Base-by-base conservation (phyloP, 2,797 vertebrate species). In the Falco columbarius region DNA sequence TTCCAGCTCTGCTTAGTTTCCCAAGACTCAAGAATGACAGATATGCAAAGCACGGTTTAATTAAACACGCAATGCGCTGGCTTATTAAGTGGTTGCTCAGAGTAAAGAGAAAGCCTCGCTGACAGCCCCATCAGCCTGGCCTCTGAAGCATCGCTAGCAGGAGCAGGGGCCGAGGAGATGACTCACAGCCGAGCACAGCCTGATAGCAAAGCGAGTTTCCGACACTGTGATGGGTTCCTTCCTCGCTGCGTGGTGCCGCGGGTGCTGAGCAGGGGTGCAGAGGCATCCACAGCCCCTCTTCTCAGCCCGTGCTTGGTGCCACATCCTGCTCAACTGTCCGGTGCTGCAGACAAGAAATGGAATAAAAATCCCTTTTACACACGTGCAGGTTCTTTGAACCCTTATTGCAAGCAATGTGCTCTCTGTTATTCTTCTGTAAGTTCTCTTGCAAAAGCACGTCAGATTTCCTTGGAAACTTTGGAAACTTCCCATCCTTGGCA, bases 51-150 rank as follows among this genome's bases (percentile, higher is more conserved):
- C 88, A 22, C 2, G 3, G 56, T 77, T 93, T 91, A 95, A 97
- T 95, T 91, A 94, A 91, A 20, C 63, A 59, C 4, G 3, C 26
- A 3, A 0, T 2, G 55, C 8, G 0, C 74, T 40, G 91, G 59
- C 94, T 96, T 79, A n/a, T 95, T 89, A 82, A 63, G 82, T 10
- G 71, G 44, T 34, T 85, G 62, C 89, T 87, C 7, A 6, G 61
- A 76, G 40, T n/a, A 15, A 71, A 95, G 82, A 1, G 9, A 38
- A 46, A 87, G 44, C 62, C 44, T 89, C 7, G 6, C 86, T 91
- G 94, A 73, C 93, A 95, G 85, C 90, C 82, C 76, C 59, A 4
- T 66, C 86, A 76, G 63, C 91, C 56, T 1, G 14, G 80, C 47
- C 72, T 61, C 66, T 6, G 84, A 70, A 70, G 66, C 17, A 0